Conservation (phyloP, 2,888 invertebrate genomes). For the Ypsolopha scabrella region DNA sequence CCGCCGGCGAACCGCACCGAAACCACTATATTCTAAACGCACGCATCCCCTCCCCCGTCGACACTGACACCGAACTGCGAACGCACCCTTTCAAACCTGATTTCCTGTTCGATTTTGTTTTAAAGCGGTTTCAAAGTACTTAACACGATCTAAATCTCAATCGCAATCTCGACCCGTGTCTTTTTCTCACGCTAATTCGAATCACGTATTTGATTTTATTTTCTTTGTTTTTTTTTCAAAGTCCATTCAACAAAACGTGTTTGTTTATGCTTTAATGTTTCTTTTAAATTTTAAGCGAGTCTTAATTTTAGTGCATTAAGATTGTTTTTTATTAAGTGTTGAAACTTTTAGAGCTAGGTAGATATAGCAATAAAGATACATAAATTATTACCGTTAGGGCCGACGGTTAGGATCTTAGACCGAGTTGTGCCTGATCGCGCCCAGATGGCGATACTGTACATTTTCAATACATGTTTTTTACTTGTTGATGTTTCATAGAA, state of each 20-base stretch:
- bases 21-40: slow-evolving; percentile 15
- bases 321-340: slow-evolving; percentile 44
- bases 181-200: no score
- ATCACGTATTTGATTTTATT: not conserved
- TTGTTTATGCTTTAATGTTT: slow-evolving; percentile 11
- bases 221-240: not conserved
- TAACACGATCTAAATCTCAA: no score
- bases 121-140: no score
- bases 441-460: slow-evolving; percentile 16
- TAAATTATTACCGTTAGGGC: slow-evolving; percentile 24
- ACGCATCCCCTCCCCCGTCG: not conserved
- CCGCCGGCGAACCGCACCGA: slow-evolving; percentile 28
- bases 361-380: slow-evolving; percentile 38
- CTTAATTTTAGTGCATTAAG: slow-evolving; percentile 34
- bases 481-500: slow-evolving; percentile 24
- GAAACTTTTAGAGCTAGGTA: slow-evolving; percentile 43
- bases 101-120: no score
- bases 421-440: slow-evolving; percentile 39
- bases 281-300: slow-evolving; percentile 19
- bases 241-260: slow-evolving; percentile 4
- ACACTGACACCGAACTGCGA: slow-evolving; percentile 10
- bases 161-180: no score
- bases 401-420: slow-evolving; percentile 31
- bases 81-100: not conserved
- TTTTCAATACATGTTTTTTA: slow-evolving; percentile 20